Percentiles rank a stretch among this genome's conserved stretches.
Conservation (phyloP, 2,888 invertebrate genomes). For the Microplitis manilae region DNA sequence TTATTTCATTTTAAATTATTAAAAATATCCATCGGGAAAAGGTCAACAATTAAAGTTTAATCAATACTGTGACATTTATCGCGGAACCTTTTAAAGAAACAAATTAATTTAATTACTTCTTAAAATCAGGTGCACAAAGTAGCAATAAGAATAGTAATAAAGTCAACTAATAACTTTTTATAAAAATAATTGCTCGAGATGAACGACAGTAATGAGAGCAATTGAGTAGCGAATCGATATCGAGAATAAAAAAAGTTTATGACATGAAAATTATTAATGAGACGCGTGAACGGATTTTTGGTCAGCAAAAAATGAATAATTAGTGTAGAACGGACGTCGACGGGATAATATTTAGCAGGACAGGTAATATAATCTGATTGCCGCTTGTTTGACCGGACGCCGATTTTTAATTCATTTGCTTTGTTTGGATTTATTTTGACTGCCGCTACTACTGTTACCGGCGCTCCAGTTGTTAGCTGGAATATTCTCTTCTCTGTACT, state of each 20-base stretch:
- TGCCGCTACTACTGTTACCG: too few species aligned
- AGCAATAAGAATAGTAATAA: background rate
- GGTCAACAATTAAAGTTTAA: background rate
- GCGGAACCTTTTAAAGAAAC: background rate
- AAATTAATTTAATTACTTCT: background rate
- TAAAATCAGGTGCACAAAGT: background rate
- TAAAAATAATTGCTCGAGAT: background rate
- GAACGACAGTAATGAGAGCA: constrained; percentile 30
- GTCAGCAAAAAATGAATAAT: constrained; percentile 32
- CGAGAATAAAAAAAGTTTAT: background rate
- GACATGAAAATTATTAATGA: constrained; percentile 29
- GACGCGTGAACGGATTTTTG: constrained; percentile 51
- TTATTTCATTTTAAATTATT: background rate
- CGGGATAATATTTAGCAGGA: background rate
- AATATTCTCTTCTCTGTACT: background rate
- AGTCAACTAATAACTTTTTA: constrained; percentile 12
- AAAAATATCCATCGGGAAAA: background rate
- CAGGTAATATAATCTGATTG: background rate
- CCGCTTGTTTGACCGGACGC: background rate
- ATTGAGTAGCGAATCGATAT: background rate
- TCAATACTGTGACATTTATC: background rate
- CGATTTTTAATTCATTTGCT: background rate
- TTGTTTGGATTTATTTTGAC: too few species aligned
- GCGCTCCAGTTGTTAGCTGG: background rate
- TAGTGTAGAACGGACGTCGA: constrained; percentile 42